Percentiles rank a stretch among this genome's conserved stretches.
Conservation (phyloP, 1,140 invertebrate genomes). For the Eriocheir sinensis region DNA sequence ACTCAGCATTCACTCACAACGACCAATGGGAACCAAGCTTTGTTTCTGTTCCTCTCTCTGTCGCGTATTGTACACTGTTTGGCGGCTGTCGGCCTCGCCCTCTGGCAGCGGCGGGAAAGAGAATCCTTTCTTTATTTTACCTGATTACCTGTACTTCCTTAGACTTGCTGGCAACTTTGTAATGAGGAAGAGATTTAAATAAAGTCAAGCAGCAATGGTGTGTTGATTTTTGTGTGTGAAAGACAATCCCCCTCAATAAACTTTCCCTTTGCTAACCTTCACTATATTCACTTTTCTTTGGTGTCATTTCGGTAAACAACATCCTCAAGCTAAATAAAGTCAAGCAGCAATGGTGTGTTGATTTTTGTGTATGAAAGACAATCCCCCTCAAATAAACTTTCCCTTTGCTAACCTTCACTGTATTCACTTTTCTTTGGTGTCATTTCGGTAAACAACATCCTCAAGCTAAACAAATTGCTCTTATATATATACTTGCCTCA, state of each 20-base stretch:
- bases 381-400: too few species aligned
- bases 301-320: too few species aligned
- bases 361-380: background rate
- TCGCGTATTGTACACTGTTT: background rate
- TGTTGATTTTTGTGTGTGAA: background rate
- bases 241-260: too few species aligned
- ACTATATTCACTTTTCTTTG: too few species aligned
- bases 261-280: too few species aligned
- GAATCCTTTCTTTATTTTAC: constrained; percentile 26
- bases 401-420: too few species aligned
- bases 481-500: too few species aligned
- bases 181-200: constrained; percentile 1
- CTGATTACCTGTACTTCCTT: constrained; percentile 6
- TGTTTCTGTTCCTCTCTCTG: background rate
- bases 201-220: constrained; percentile 13
- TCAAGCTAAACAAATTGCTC: too few species aligned
- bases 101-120: background rate
- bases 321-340: too few species aligned
- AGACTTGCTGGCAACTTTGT: constrained; percentile 13
- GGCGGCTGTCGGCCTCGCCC: background rate
- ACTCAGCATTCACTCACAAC: background rate
- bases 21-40: background rate
- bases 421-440: too few species aligned
- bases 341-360: background rate
- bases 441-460: too few species aligned